These are phyloP conservation scores for Zosterops japonicus DNA, from an alignment of 2,113 vertebrate species.

Conservation along the genomic window DNA sequence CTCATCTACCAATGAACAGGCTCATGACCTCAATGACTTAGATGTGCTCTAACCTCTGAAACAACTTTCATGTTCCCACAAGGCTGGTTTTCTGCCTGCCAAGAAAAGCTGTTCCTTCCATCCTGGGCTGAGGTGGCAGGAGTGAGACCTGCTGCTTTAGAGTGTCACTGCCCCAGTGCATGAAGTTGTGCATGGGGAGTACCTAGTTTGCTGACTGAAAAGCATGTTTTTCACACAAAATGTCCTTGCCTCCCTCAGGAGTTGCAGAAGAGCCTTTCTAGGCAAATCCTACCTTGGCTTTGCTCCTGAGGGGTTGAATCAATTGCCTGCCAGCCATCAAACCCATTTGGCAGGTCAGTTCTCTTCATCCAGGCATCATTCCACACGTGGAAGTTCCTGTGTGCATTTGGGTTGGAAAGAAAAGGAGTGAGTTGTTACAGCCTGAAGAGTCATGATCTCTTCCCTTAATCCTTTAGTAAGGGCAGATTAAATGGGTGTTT, in stretches of 20 bases:
- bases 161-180: background rate
- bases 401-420: background rate
- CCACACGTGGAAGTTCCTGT: constrained; percentile 76
- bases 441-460: rapidly evolving
- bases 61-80: background rate
- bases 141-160: background rate
- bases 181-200: background rate
- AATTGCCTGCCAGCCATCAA: constrained; percentile 72
- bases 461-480: background rate
- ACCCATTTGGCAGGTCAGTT: constrained; percentile 53
- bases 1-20: background rate
- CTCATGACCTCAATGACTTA: background rate
- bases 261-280: background rate
- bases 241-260: background rate
- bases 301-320: constrained; percentile 74
- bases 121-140: background rate
- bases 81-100: background rate
- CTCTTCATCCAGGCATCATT: constrained; percentile 75
- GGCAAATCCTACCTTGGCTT: constrained; percentile 64
- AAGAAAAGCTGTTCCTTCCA: background rate
- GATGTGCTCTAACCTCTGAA: background rate
- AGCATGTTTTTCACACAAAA: background rate
- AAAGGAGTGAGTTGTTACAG: background rate
- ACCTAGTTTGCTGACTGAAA: background rate
- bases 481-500: background rate